Conservation (phyloP, 2,888 invertebrate species). For the Noctua fimbriata region DNA sequence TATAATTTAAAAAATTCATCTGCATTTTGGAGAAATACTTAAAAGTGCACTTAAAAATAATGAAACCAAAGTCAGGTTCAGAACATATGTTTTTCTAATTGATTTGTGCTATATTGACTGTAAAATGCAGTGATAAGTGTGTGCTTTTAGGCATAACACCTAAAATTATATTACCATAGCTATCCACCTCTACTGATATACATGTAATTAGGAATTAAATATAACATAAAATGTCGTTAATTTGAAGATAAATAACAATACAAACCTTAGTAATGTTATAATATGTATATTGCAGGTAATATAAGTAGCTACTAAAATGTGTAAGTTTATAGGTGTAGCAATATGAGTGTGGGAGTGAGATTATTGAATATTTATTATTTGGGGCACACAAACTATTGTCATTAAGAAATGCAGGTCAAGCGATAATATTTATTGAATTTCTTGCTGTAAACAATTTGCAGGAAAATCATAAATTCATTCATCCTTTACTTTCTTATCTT, state of each 20-base stretch:
- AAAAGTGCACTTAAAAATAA: conserved; percentile 63
- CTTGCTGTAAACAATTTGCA: neutral
- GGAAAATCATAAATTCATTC: conserved; percentile 24
- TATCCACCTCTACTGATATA: conserved; percentile 62
- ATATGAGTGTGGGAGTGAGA: conserved; percentile 66
- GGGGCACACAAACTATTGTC: conserved; percentile 46
- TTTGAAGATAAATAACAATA: conserved; percentile 49
- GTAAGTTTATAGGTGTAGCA: conserved; percentile 47
- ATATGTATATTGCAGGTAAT: conserved; percentile 54
- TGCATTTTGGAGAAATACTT: conserved; percentile 47
- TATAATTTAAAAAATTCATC: conserved; percentile 50
- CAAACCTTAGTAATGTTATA: conserved; percentile 42
- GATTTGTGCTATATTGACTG: conserved; percentile 28
- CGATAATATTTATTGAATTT: conserved; percentile 27
- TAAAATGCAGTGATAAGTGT: conserved; percentile 36
- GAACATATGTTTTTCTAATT: conserved; percentile 11
- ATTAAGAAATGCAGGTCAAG: conserved; percentile 29
- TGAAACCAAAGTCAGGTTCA: conserved; percentile 38
- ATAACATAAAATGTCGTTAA: conserved; percentile 37
- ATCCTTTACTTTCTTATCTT: conserved; percentile 20
- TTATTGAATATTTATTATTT: conserved; percentile 66
- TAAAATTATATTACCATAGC: conserved; percentile 55
- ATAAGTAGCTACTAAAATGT: conserved; percentile 52
- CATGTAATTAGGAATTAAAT: conserved; percentile 48
- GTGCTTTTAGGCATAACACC: conserved; percentile 44